Conservation (phyloP, 1,140 invertebrate genomes). For the Lanistes nyassanus region DNA sequence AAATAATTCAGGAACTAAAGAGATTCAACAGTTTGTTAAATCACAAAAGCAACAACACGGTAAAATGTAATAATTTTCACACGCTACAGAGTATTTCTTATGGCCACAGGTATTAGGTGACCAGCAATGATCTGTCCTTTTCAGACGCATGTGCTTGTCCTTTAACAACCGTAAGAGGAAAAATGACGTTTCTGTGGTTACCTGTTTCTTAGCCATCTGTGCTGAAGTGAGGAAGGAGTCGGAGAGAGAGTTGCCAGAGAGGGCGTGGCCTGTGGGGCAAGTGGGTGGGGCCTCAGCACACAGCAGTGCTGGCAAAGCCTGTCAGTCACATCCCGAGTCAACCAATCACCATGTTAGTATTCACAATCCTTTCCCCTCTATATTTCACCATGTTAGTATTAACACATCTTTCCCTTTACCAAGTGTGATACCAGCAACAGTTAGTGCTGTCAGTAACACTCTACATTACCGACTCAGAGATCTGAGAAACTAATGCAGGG, state of each 20-base stretch:
- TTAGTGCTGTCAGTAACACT: neutral
- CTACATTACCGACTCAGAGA: neutral
- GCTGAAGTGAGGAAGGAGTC: constrained; percentile 14
- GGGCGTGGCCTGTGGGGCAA: constrained; percentile 9
- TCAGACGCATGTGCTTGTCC: too few species aligned
- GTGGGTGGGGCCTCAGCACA: constrained; percentile 19
- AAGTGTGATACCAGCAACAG: too few species aligned
- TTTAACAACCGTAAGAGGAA: too few species aligned
- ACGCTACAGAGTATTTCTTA: too few species aligned
- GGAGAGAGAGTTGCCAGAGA: constrained; percentile 9
- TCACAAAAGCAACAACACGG: too few species aligned
- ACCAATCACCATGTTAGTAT: constrained; percentile 30
- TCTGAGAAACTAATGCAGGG: too few species aligned
- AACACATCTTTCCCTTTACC: neutral
- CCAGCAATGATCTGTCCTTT: too few species aligned
- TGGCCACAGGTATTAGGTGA: too few species aligned
- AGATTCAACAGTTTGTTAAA: too few species aligned
- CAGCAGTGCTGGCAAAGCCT: constrained; percentile 26
- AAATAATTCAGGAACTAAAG: too few species aligned
- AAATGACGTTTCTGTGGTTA: constrained; percentile 1
- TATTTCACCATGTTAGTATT: neutral
- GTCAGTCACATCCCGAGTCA: constrained; percentile 17
- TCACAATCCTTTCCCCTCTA: neutral
- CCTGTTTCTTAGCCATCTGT: constrained; percentile 22
- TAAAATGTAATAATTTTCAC: too few species aligned